Evolutionary conservation across 2,888 invertebrate genomes (phyloP).

Genomic region (Philopedon plagiatum): DNA sequence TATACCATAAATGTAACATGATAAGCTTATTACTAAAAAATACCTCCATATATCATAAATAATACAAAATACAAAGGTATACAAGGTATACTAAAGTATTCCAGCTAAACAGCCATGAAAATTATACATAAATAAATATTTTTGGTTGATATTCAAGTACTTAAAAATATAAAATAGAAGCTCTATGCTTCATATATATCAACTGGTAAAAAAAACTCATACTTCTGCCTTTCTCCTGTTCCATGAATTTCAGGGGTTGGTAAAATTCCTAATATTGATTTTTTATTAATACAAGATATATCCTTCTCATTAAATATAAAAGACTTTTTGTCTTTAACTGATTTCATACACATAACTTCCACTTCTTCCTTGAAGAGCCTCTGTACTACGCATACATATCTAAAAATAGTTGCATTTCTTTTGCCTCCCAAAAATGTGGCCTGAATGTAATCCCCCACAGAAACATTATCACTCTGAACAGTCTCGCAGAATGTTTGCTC

Average conservation of each 20-base stretch:
- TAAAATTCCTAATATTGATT: background rate
- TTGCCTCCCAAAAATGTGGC: slow-evolving; percentile 27
- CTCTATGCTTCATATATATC: too few relatives aligned
- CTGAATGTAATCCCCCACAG: slow-evolving; percentile 21
- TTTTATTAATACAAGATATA: background rate
- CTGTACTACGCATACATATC: slow-evolving; percentile 35
- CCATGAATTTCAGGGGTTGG: background rate
- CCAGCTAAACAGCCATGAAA: too few relatives aligned
- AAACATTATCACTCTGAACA: too few relatives aligned
- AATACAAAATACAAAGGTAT: too few relatives aligned
- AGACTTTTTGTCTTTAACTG: background rate
- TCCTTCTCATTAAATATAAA: background rate
- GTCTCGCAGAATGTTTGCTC: too few relatives aligned
- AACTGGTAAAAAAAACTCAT: slow-evolving; percentile 1
- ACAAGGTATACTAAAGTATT: too few relatives aligned
- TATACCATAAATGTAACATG: too few relatives aligned
- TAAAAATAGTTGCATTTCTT: slow-evolving; percentile 18
- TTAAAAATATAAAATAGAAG: too few relatives aligned
- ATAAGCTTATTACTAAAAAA: too few relatives aligned
- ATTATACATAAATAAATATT: too few relatives aligned
- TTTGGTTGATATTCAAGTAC: too few relatives aligned
- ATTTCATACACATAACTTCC: slow-evolving; percentile 12
- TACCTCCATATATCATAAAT: too few relatives aligned
- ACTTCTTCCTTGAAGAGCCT: slow-evolving; percentile 10
- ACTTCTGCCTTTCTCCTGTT: slow-evolving; percentile 1